phyloP scores from a whole-genome alignment of 2,113 vertebrate species.

The Entelurus aequoreus region DNA sequence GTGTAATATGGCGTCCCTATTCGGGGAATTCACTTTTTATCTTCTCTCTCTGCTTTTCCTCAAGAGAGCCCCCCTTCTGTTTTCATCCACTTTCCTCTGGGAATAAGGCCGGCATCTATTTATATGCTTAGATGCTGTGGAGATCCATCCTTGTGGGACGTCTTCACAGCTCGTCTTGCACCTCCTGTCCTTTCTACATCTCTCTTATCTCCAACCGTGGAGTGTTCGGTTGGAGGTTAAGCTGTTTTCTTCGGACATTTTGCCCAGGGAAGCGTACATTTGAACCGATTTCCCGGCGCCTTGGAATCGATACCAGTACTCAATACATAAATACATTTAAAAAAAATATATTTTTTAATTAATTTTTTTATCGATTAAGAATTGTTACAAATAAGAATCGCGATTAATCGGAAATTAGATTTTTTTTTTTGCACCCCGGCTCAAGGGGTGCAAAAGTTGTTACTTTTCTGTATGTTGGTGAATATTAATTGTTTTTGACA shows the following conservation, averaged over 20 bases:
- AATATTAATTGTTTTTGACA: too few relatives aligned
- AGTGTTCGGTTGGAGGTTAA: conserved; percentile 26
- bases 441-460: too few relatives aligned
- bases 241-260: conserved; percentile 37
- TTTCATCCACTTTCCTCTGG: conserved; percentile 53
- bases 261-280: neutral
- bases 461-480: too few relatives aligned
- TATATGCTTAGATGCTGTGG: conserved; percentile 67
- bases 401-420: too few relatives aligned
- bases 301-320: too few relatives aligned
- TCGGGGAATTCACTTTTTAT: conserved; percentile 38
- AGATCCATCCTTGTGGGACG: conserved; percentile 60
- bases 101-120: conserved; percentile 67
- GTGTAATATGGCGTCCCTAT: conserved; percentile 42
- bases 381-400: too few relatives aligned
- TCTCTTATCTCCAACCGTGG: conserved; percentile 20
- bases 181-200: conserved; percentile 35
- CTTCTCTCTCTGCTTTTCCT: conserved; percentile 32
- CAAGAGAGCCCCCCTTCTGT: conserved; percentile 46
- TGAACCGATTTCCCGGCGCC: too few relatives aligned
- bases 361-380: too few relatives aligned
- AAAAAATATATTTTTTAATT: too few relatives aligned
- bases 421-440: too few relatives aligned
- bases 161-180: conserved; percentile 44
- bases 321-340: too few relatives aligned